Conservation (phyloP, 2,888 invertebrate species). For the Sepiola atlantica region DNA sequence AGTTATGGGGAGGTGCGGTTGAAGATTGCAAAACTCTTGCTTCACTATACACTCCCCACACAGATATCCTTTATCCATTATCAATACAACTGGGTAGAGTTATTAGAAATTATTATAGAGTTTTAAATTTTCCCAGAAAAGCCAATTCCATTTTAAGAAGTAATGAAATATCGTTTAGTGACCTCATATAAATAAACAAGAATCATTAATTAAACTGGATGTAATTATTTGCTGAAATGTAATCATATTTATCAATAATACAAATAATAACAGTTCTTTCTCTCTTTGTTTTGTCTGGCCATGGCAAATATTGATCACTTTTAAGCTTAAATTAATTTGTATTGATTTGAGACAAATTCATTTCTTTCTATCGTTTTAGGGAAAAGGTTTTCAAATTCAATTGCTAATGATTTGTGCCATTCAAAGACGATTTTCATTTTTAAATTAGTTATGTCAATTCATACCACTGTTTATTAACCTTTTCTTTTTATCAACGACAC, state of each 20-base stretch:
- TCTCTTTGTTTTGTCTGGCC: not conserved
- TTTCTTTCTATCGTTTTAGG: not conserved
- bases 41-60: too few species aligned
- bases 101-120: too few species aligned
- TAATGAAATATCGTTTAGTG: too few species aligned
- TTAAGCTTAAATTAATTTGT: constrained; percentile 9
- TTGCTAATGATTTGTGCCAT: not conserved
- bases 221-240: not conserved
- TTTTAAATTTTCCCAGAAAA: too few species aligned
- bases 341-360: not conserved
- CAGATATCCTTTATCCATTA: too few species aligned
- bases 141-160: too few species aligned
- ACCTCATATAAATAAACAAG: too few species aligned
- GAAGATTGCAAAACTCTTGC: too few species aligned
- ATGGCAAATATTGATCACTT: not conserved
- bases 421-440: not conserved
- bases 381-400: not conserved
- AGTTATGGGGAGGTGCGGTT: too few species aligned
- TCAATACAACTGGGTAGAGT: too few species aligned
- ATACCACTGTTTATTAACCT: too few species aligned
- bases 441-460: not conserved
- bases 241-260: not conserved
- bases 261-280: not conserved
- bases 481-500: too few species aligned
- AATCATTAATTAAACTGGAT: not conserved